Conservation (phyloP, 2,797 vertebrate genomes). For the Phoebastria nigripes region DNA sequence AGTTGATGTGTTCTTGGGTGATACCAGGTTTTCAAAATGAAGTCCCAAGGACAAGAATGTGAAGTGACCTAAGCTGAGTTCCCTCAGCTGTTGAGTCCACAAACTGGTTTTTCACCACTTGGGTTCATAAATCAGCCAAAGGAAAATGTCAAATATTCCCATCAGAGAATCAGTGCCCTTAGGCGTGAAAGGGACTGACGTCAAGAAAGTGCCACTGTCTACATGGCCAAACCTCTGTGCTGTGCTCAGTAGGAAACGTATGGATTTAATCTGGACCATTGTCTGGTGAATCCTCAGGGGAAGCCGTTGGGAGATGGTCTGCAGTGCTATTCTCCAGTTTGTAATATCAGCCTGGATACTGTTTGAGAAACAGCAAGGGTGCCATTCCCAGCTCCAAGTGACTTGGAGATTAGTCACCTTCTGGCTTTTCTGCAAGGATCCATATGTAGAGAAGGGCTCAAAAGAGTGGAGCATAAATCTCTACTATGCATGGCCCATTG, state of each 20-base stretch:
- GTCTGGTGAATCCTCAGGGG: background rate
- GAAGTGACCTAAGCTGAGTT: background rate
- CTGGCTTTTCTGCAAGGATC: background rate
- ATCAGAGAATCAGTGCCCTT: background rate
- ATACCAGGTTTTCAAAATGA: background rate
- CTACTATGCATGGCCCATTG: background rate
- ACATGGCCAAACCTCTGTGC: background rate
- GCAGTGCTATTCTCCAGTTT: background rate
- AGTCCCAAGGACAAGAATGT: background rate
- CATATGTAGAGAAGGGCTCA: background rate
- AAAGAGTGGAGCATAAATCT: accelerated
- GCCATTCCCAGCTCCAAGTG: background rate
- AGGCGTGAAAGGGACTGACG: background rate
- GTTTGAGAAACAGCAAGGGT: background rate
- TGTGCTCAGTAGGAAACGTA: background rate
- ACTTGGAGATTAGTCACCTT: background rate
- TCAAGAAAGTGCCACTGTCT: background rate
- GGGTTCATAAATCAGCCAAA: background rate
- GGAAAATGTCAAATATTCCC: background rate
- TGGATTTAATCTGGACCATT: background rate
- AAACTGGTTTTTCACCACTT: background rate
- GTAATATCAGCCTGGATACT: background rate
- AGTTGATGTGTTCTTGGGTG: background rate
- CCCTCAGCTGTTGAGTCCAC: background rate
- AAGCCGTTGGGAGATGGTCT: background rate